Evolutionary conservation across 2,888 invertebrate species (phyloP).

Genomic region (Drosophila anomelani): DNA sequence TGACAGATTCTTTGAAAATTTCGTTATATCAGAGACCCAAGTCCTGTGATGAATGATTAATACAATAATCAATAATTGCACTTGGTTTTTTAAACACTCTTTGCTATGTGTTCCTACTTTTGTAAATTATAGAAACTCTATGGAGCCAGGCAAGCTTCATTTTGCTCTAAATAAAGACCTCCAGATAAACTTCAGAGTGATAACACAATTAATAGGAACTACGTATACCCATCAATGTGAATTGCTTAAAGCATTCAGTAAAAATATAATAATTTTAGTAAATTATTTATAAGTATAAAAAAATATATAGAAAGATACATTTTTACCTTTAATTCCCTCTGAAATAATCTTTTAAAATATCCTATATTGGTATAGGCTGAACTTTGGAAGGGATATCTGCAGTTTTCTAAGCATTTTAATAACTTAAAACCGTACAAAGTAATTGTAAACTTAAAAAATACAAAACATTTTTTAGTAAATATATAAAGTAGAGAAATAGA

Average conservation of each 20-base stretch:
- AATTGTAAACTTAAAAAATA: background rate
- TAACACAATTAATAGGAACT: background rate
- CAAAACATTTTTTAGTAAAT: background rate
- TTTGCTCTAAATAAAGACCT: no score
- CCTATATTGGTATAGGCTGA: background rate
- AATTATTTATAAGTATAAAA: background rate
- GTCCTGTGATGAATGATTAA: no score
- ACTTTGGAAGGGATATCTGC: background rate
- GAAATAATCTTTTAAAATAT: background rate
- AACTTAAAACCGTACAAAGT: no score
- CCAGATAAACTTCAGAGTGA: background rate
- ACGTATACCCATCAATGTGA: background rate
- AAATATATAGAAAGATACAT: background rate
- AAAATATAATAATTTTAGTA: background rate
- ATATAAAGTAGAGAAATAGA: background rate
- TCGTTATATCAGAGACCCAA: background rate
- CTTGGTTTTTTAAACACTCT: background rate
- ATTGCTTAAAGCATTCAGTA: background rate
- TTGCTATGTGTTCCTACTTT: background rate
- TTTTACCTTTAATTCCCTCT: background rate
- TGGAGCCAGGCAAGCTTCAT: no score
- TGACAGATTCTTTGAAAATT: background rate
- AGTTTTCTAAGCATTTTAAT: background rate
- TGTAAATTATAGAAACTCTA: background rate
- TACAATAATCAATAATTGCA: background rate